Evolutionary conservation across 2,113 vertebrate genomes (phyloP).

Genomic region (Cavia aperea): DNA sequence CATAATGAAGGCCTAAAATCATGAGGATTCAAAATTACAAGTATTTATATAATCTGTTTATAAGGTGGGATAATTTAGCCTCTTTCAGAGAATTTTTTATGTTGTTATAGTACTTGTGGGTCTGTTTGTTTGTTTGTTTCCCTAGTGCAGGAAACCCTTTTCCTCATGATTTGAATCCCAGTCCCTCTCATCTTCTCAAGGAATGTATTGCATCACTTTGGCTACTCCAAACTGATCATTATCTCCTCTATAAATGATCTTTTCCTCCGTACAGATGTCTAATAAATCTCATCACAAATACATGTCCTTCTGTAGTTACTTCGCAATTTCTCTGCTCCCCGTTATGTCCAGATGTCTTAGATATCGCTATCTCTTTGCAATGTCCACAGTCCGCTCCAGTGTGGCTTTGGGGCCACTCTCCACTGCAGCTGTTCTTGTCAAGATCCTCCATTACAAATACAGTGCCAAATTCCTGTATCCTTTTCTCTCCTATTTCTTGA

Average conservation of each 20-base stretch:
- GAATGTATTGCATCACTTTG: neutral
- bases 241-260: neutral
- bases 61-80: neutral
- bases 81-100: neutral
- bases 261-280: neutral
- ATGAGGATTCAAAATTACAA: neutral
- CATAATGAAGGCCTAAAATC: neutral
- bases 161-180: neutral
- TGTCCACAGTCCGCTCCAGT: neutral
- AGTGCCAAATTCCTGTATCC: neutral
- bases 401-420: neutral
- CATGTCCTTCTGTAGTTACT: neutral
- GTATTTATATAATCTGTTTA: neutral
- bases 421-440: neutral
- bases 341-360: neutral
- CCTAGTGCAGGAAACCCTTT: neutral
- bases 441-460: neutral
- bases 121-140: no score
- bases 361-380: neutral
- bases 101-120: neutral
- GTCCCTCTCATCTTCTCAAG: neutral
- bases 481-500: neutral
- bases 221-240: neutral
- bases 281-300: neutral
- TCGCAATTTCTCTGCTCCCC: neutral